Evolutionary conservation across 2,113 vertebrate genomes (phyloP), one percentile per base, ranked within the genome.

Genomic region (Saguinus imperator): DNA sequence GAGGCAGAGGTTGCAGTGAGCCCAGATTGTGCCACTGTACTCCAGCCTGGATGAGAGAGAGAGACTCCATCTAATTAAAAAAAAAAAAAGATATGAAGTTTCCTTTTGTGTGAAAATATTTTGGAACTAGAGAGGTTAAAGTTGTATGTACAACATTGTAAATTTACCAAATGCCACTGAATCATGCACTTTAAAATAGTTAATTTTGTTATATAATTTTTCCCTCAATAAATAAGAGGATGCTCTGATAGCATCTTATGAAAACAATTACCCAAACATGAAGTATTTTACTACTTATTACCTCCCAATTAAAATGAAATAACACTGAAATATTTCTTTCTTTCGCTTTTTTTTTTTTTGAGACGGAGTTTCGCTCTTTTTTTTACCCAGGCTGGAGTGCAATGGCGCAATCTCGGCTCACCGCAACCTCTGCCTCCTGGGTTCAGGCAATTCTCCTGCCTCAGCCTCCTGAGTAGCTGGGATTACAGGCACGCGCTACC

Each of bases 211-310:
- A 73, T 10, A 9, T 81, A 13, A 80, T 64, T 80, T 94, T 80
- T 94, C 86, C 23, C 64, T 76, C 29, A 79, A 55, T 85, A 87
- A 87, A 35, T 85, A 66, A 45, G 17, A 58, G 40, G 27, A 64
- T 64, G 61, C 61, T 64, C n/a, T 95, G 16, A 48, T 58, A 89
- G 57, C 6, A 29, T 75, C 52, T 90, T 50, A 84, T 16, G 64
- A 96, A 93, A 96, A 73, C 52, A 86, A 86, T 73, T 81, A 86
- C 3, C 64, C 64, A 95, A 93, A 88, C 5, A 79, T 43, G 27
- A 79, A 68, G 25, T 94, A 75, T 89, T 85, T 75, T 48, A 80
- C 43, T 89, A 79, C 27, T 75, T 91, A 82, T 8, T 82, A 20
- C 48, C 52, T 87, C 75, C 27, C 57, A 91, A 27, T 35, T 58